phyloP scores from a whole-genome alignment of 2,888 invertebrate species.

The Apocheima hispidaria region DNA sequence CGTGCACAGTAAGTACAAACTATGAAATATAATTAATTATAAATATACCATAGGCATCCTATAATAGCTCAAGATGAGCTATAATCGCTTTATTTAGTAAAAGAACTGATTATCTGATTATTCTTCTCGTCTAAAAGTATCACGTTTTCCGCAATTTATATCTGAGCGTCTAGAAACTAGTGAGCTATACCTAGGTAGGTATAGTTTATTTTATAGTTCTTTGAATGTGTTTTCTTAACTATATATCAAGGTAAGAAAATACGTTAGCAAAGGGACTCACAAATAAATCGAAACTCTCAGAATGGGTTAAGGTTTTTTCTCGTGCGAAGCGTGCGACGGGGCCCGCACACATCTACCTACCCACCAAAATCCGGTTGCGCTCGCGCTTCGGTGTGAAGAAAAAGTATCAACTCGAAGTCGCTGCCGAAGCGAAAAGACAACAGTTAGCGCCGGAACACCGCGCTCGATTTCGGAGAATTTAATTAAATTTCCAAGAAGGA shows the following conservation, averaged over 20 bases:
- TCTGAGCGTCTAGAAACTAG: too few relatives aligned
- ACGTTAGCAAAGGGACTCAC: slow-evolving; percentile 1
- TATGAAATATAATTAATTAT: neutral
- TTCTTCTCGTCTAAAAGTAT: too few relatives aligned
- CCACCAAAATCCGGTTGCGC: slow-evolving; percentile 63
- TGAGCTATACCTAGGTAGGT: too few relatives aligned
- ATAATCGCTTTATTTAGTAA: too few relatives aligned
- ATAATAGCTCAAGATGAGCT: neutral
- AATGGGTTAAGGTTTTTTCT: slow-evolving; percentile 53
- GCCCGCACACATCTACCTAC: slow-evolving; percentile 58
- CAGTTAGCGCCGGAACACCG: slow-evolving; percentile 64
- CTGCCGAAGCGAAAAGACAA: slow-evolving; percentile 64
- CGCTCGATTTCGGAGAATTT: slow-evolving; percentile 75
- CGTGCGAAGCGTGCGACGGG: slow-evolving; percentile 45
- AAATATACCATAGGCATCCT: neutral
- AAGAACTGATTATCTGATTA: too few relatives aligned
- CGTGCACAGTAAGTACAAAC: neutral
- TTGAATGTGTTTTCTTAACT: neutral
- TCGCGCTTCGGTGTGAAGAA: slow-evolving; percentile 53
- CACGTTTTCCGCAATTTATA: too few relatives aligned
- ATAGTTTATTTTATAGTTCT: neutral
- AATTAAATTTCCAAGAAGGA: slow-evolving; percentile 75
- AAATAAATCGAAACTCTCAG: slow-evolving; percentile 48
- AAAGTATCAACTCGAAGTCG: slow-evolving; percentile 63
- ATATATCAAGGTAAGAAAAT: neutral